Base-by-base conservation (phyloP, 2,797 vertebrate species). In the Centropyge bicolor region DNA sequence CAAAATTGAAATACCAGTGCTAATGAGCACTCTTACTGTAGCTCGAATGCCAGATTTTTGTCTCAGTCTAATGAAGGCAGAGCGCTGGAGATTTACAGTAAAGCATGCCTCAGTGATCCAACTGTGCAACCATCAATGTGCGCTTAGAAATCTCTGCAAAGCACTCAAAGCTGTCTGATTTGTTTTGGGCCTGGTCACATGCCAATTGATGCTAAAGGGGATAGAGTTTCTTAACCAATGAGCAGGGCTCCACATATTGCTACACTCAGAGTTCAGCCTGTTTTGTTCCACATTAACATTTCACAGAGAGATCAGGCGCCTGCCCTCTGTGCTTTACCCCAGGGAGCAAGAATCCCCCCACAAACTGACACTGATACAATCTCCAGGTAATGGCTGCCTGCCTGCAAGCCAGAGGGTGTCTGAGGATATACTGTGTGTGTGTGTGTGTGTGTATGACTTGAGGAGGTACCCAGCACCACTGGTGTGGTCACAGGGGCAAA, bases 301-400 rank as follows among this genome's bases (percentile, higher is more conserved):
- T 92, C 91, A 92, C 83, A 89, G 90, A 83, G 70, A 86, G 92
- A 90, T 88, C 91, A 88, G 91, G 91, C 91, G 91, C 90, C 91
- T 92, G 92, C 86, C 91, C 92, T 90, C 87, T 89, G 83, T 70
- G 87, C 79, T 89, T 87, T 89, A 89, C 93, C 91, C 90, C 81
- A 40, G 90, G 89, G 91, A 92, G 85, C 84, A 88, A 86, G 91
- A 91, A 91, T 86, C 85, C 86, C 86, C 91, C 90, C 86, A 82
- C 86, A 87, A 91, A 84, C 88, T 85, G 91, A 94, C 91, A 93
- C 91, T 93, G 93, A 95, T 95, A 93, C 91, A 90, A 95, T 94
- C 94, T 93, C 85, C 92, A 94, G 92, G 94, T 93, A 94, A 92
- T 92, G 86, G 84, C 79, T 80, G 84, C 85, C 76, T 85, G 80